A percentile compares a stretch with the other conserved stretches of the same genome.
phyloP scores from a whole-genome alignment of 2,113 vertebrate species.

The Craseonycteris thonglongyai region DNA sequence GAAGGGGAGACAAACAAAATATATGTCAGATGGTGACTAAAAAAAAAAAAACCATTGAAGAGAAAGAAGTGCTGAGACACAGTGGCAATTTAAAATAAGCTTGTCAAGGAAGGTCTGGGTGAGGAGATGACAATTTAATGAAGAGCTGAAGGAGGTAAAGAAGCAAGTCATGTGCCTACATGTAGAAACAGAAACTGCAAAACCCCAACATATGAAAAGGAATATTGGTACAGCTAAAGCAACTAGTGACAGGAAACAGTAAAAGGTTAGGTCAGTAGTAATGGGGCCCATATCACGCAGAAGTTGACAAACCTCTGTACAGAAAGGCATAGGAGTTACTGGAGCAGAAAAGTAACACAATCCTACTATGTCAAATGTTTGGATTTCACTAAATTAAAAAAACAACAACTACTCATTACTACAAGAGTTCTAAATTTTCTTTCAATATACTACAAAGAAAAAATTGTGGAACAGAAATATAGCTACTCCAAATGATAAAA shows the following conservation, averaged over 20 bases:
- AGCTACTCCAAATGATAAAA: not conserved
- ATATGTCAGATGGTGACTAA: not conserved
- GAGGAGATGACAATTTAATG: no score
- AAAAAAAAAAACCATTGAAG: not conserved
- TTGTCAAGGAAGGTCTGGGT: not conserved
- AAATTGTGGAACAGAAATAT: not conserved
- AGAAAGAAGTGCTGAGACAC: not conserved
- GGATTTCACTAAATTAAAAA: not conserved
- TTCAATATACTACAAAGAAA: not conserved
- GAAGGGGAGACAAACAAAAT: not conserved
- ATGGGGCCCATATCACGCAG: not conserved
- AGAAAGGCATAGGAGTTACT: not conserved
- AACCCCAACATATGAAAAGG: not conserved
- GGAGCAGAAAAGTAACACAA: not conserved
- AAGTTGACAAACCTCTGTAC: not conserved
- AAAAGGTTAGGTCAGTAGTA: not conserved
- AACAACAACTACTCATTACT: not conserved
- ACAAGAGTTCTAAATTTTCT: not conserved
- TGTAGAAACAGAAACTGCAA: not conserved
- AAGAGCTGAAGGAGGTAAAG: not conserved
- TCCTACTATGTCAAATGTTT: not conserved
- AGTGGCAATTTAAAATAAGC: not conserved
- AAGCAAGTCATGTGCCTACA: not conserved
- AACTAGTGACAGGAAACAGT: not conserved
- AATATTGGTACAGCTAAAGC: not conserved